Evolutionary conservation across 1,140 invertebrate species (phyloP), one percentile per base, ranked within the genome.

Genomic region (Diachasmimorpha longicaudata): DNA sequence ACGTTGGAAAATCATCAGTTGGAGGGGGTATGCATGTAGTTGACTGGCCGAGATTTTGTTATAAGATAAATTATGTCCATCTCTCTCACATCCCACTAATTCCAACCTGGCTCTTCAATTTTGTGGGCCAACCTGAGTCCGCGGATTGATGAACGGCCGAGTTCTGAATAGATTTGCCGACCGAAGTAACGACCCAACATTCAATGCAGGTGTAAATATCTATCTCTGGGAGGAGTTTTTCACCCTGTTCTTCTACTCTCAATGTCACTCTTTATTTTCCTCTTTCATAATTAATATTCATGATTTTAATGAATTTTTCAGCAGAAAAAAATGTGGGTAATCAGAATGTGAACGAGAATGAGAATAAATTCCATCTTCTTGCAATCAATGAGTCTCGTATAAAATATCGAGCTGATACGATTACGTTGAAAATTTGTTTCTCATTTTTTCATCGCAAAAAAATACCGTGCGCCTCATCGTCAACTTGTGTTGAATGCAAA

Each of bases 21-120:
- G 21, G 31, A n/a, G 31, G 31, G 37, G 16, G 21, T 10, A 39
- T 68, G 6, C 66, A 55, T 70, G 48, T 70, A 48, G 68, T 70
- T 75, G 68, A 75, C 74, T 75, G 74, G 70, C 48, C 48, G 68
- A 25, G n/a, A 75, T 75, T 63, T 74, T 44, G 13, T 71, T 71
- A 71, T 71, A 44, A 71, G 44, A 8, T 55, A 39, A 19, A 71
- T 3, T 52, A 48, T 46, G 46, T 25, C n/a, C 13, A 72, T 23
- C 23, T 11, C 19, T 42, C 13, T 37, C 39, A 25, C 25, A 68
- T 66, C 70, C 42, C 23, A 52, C 37, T 67, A 76, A 67, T 67
- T 39, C 42, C 55, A 48, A n/a, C 6, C 37, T 42, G 23, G 66
- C 37, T 42, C 39, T 42, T 42, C 31, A 68, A 75, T 75, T 75